Evolutionary conservation across 2,113 vertebrate genomes (phyloP).

Genomic region (Cyphomyrus plagiostoma): DNA sequence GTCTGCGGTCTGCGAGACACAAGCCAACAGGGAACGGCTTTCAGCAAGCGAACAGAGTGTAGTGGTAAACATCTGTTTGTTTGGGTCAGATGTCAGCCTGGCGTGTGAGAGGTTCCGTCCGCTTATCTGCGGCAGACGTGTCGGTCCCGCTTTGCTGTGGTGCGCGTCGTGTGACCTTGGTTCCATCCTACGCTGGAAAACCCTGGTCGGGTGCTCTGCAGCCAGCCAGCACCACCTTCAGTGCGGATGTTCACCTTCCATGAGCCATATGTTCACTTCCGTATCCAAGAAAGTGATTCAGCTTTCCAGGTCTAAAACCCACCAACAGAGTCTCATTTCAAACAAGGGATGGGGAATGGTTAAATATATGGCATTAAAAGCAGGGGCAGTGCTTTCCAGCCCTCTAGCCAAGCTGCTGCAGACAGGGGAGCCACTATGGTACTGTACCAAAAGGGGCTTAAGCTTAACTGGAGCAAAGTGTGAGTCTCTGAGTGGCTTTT

Average conservation of each 20-base stretch:
- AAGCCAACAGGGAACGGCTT: not conserved
- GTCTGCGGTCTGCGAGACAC: not conserved
- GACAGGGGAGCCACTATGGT: not conserved
- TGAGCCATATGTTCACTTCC: not conserved
- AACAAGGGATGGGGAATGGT: not conserved
- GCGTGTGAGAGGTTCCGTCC: not conserved
- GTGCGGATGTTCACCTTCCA: not conserved
- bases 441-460: not conserved
- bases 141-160: not conserved
- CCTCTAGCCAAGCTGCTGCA: not conserved
- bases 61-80: conserved; percentile 6
- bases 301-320: not conserved
- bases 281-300: not conserved
- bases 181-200: not conserved
- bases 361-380: not conserved
- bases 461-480: not conserved
- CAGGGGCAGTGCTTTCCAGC: not conserved
- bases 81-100: not conserved
- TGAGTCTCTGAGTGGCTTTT: not conserved
- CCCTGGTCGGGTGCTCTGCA: not conserved
- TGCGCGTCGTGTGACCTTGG: not conserved
- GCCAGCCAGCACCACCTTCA: not conserved
- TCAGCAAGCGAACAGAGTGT: not conserved
- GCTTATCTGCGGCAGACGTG: no score
- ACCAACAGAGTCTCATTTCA: not conserved